Base-by-base conservation (phyloP, 1,140 invertebrate species). In the Drosophila punjabiensis region DNA sequence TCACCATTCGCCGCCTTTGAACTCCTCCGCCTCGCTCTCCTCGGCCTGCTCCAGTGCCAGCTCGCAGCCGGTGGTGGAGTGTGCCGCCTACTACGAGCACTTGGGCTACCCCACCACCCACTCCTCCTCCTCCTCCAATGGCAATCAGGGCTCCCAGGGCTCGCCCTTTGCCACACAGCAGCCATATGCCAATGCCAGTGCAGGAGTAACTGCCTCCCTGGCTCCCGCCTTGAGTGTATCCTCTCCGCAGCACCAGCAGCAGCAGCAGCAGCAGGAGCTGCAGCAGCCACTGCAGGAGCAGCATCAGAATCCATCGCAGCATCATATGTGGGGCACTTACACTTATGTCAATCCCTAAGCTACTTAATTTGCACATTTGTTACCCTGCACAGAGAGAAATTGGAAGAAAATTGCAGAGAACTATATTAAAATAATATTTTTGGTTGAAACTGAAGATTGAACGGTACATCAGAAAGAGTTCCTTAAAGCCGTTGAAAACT, bases 261-360 rank as follows among this genome's bases (percentile, higher is more conserved):
- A 52, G 35, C 71, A 61, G 33, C 50, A 62, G 33, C 74, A 58
- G 16, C 71, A 71, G 60, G 70, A 84, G n/a, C 62, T 78, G 33
- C 65, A 75, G 6, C 75, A 78, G 5, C 71, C 76, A 9, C 71
- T 81, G 13, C 80, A 91, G 18, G 65, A 81, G 13, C 67, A 70
- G 28, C 79, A 87, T 32, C 74, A 71, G 63, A 76, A 80, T 59
- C 80, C 81, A 53, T 81, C 85, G 43, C 87, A 91, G n/a, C 88
- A 88, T 61, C 89, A 92, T 85, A 79, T 91, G 69, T 91, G 88
- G 88, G 79, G 84, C 84, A 89, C 85, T 91, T 91, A 91, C 81
- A 82, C 90, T 91, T 91, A 91, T 89, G 89, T 92, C 81, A 91
- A 92, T 91, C 89, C 88, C 76, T 91, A 89, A 91, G 86, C 84